A percentile compares a stretch with the other conserved stretches of the same genome.
These are phyloP conservation scores for Orchestia grillus DNA, from an alignment of 1,140 invertebrate species.

Conservation along the genomic window DNA sequence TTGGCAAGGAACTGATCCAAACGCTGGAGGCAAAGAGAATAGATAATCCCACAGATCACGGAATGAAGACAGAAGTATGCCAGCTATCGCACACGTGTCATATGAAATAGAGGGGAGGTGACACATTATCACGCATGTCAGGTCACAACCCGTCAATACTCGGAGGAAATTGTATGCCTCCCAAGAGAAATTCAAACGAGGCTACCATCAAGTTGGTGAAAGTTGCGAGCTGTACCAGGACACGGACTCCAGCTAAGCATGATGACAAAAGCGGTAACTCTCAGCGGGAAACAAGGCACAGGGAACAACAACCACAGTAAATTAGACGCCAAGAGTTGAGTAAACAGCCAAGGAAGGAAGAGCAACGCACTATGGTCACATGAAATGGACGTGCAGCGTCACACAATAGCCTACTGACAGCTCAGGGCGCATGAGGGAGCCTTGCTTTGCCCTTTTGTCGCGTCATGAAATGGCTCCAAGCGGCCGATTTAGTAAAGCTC, in stretches of 20 bases:
- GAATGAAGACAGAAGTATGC: too few relatives aligned
- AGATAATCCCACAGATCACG: too few relatives aligned
- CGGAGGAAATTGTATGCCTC: too few relatives aligned
- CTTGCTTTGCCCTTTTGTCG: not conserved
- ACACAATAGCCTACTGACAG: not conserved
- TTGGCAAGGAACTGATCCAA: too few relatives aligned
- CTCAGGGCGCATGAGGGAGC: not conserved
- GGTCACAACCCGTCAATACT: not conserved
- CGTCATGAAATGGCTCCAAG: too few relatives aligned
- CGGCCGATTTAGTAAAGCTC: too few relatives aligned
- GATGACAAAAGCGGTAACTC: not conserved
- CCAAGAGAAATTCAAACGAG: not conserved
- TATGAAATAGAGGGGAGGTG: not conserved
- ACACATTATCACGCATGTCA: not conserved
- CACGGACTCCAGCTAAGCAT: not conserved
- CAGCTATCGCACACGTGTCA: too few relatives aligned
- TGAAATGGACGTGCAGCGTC: not conserved
- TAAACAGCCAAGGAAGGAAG: not conserved
- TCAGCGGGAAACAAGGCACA: too few relatives aligned
- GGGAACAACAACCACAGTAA: not conserved
- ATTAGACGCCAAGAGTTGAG: not conserved
- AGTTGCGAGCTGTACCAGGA: not conserved
- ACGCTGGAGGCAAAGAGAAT: too few relatives aligned
- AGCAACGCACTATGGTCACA: not conserved
- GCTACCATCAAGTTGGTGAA: not conserved